These are phyloP conservation scores for Oryctes rhinoceros DNA, from an alignment of 1,140 invertebrate genomes.

Conservation along the genomic window DNA sequence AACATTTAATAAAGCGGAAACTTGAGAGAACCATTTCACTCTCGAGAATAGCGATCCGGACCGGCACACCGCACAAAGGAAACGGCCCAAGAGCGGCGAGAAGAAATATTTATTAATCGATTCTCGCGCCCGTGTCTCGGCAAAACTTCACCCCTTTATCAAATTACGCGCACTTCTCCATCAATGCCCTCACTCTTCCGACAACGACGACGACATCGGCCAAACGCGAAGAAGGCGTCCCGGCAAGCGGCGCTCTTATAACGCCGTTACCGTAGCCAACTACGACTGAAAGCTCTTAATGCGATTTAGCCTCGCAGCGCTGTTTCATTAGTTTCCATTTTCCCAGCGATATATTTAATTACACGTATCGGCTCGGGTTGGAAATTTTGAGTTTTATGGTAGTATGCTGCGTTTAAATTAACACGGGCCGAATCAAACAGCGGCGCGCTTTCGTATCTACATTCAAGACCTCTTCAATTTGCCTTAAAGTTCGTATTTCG, in stretches of 20 bases:
- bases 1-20: slow-evolving; percentile 32
- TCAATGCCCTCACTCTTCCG: background rate
- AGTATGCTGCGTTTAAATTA: background rate
- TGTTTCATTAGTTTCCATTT: slow-evolving; percentile 36
- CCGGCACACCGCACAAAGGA: background rate
- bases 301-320: slow-evolving; percentile 13
- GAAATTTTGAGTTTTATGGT: background rate
- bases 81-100: background rate
- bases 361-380: background rate
- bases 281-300: slow-evolving; percentile 13
- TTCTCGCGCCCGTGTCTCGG: background rate
- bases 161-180: slow-evolving; percentile 7
- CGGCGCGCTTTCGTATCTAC: no score
- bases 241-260: background rate
- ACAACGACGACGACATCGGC: background rate
- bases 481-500: background rate
- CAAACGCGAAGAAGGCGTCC: background rate
- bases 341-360: slow-evolving; percentile 24
- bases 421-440: background rate
- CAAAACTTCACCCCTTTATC: slow-evolving; percentile 18
- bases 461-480: no score
- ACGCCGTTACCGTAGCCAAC: background rate
- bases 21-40: background rate
- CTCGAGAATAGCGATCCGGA: background rate
- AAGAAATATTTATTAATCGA: slow-evolving; percentile 27